A percentile compares a stretch with the other conserved stretches of the same genome.
These are phyloP conservation scores for Machimus rusticus DNA, from an alignment of 2,888 invertebrate genomes.

Conservation along the genomic window DNA sequence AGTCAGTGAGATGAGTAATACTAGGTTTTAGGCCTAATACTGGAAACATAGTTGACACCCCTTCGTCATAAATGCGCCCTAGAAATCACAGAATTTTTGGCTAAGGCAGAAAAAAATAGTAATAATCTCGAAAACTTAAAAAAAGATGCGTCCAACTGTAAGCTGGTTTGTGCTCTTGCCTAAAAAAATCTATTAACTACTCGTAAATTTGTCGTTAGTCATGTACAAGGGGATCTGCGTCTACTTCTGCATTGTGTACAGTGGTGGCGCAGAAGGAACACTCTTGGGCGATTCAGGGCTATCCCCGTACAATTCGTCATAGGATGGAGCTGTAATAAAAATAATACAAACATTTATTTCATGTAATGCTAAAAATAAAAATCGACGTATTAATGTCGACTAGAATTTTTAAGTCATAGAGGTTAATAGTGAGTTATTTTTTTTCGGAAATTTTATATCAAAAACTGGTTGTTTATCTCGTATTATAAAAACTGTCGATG, in stretches of 20 bases:
- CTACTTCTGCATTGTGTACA: neutral
- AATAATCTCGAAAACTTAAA: neutral
- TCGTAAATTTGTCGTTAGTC: neutral
- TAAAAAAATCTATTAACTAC: conserved; percentile 6
- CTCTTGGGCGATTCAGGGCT: neutral
- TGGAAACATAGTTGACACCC: neutral
- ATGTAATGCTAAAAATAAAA: neutral
- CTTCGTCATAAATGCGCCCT: neutral
- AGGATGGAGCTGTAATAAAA: conserved; percentile 57
- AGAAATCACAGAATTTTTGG: neutral
- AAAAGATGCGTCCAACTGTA: neutral
- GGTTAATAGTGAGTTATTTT: too few species aligned
- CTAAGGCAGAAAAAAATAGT: neutral
- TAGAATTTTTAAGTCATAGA: too few species aligned
- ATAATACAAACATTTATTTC: neutral
- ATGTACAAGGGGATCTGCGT: neutral
- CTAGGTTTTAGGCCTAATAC: neutral
- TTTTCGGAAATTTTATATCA: too few species aligned
- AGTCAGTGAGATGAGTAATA: neutral
- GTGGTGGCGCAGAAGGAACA: conserved; percentile 21
- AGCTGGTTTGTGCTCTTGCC: neutral
- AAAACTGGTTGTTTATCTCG: too few species aligned
- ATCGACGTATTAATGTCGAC: neutral
- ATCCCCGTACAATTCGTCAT: conserved; percentile 60
- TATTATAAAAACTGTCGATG: neutral